phyloP scores from a whole-genome alignment of 2,888 invertebrate species.

The Aspidiotus rigidus region DNA sequence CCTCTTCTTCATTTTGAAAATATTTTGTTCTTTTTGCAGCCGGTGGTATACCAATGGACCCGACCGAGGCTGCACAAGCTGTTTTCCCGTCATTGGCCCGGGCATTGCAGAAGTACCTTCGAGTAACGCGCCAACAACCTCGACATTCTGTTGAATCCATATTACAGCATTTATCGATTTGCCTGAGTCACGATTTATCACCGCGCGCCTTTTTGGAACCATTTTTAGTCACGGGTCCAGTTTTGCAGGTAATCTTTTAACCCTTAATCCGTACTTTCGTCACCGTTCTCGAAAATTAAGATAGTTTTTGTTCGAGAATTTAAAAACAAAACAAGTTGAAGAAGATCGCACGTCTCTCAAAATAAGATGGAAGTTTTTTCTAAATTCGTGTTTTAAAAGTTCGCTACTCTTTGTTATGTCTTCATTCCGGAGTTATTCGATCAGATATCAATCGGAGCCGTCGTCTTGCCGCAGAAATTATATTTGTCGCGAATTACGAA shows the following conservation, averaged over 20 bases:
- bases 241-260: slow-evolving; percentile 51
- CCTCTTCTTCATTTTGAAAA: background rate
- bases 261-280: no score
- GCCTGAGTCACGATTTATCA: slow-evolving; percentile 85
- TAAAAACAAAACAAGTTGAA: no score
- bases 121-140: slow-evolving; percentile 92
- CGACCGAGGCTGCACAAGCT: slow-evolving; percentile 92
- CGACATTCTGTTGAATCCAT: slow-evolving; percentile 91
- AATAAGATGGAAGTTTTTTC: no score
- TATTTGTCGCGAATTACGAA: no score
- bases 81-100: slow-evolving; percentile 95
- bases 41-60: slow-evolving; percentile 78
- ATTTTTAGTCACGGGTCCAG: slow-evolving; percentile 76
- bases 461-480: no score
- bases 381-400: no score
- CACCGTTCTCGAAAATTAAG: no score
- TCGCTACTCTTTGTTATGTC: no score
- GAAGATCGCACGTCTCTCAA: no score
- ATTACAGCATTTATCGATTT: slow-evolving; percentile 77
- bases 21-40: slow-evolving; percentile 42
- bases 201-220: slow-evolving; percentile 92
- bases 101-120: slow-evolving; percentile 89
- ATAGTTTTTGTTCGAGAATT: no score
- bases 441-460: no score
- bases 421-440: no score